These are phyloP conservation scores for Mythimna albipuncta DNA, from an alignment of 2,888 invertebrate species.

Conservation along the genomic window DNA sequence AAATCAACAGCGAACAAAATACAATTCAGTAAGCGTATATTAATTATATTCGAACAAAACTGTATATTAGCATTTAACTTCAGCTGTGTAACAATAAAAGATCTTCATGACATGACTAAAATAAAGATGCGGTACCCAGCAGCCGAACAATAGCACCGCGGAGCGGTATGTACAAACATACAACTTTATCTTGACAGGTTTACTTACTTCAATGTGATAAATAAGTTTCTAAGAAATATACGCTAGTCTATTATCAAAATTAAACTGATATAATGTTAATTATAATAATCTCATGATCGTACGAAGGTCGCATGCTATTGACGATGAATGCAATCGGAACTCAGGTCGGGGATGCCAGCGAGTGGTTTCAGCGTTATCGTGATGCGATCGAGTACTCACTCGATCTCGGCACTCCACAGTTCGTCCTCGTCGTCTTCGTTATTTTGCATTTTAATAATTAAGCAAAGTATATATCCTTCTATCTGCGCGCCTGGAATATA, in stretches of 20 bases:
- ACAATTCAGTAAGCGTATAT: slow-evolving; percentile 24
- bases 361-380: slow-evolving; percentile 59
- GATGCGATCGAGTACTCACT: slow-evolving; percentile 76
- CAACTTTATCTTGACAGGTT: slow-evolving; percentile 87
- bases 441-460: slow-evolving; percentile 61
- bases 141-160: slow-evolving; percentile 78
- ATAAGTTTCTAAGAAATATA: slow-evolving; percentile 82
- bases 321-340: slow-evolving; percentile 36
- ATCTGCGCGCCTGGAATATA: slow-evolving; percentile 45
- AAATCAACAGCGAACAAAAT: slow-evolving; percentile 42
- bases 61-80: slow-evolving; percentile 44
- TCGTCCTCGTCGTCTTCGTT: slow-evolving; percentile 73
- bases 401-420: slow-evolving; percentile 79
- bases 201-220: slow-evolving; percentile 80
- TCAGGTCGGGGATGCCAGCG: slow-evolving; percentile 57
- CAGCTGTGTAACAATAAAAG: slow-evolving; percentile 58
- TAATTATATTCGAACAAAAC: slow-evolving; percentile 35
- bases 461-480: slow-evolving; percentile 29
- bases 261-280: slow-evolving; percentile 71
- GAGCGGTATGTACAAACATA: slow-evolving; percentile 79
- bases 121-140: slow-evolving; percentile 69
- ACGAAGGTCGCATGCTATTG: slow-evolving; percentile 45
- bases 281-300: slow-evolving; percentile 54
- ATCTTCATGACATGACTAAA: slow-evolving; percentile 60
- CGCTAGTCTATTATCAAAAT: slow-evolving; percentile 77